These are phyloP conservation scores for Ceratitis capitata DNA, from an alignment of 1,140 invertebrate species.

Conservation along the genomic window DNA sequence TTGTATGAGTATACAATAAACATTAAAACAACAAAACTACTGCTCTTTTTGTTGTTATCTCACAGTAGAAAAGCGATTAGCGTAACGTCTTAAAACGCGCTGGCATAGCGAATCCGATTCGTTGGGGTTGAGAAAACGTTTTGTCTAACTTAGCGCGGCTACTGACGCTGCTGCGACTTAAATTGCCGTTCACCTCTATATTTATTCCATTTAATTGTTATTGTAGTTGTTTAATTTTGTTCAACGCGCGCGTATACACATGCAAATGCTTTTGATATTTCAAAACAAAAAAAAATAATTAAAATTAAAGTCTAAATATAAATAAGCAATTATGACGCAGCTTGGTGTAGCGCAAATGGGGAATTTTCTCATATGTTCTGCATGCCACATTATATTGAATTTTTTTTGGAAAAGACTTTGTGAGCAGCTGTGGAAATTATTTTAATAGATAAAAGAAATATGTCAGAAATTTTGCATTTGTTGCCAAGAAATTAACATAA, in stretches of 20 bases:
- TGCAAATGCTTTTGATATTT: no score
- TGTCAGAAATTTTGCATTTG: neutral
- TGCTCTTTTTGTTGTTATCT: no score
- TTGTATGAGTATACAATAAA: neutral
- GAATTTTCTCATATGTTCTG: slow-evolving; percentile 1
- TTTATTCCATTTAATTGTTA: neutral
- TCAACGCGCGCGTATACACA: no score
- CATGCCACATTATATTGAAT: neutral
- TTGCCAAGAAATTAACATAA: neutral
- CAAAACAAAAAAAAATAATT: neutral
- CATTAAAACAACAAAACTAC: neutral
- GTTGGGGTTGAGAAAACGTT: neutral
- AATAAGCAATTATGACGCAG: slow-evolving; percentile 25
- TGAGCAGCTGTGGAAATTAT: neutral
- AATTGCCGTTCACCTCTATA: neutral
- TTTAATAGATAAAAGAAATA: neutral
- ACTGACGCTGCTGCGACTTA: neutral
- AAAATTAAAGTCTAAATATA: neutral
- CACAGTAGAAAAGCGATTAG: neutral
- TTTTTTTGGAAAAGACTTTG: neutral
- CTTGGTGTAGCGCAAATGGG: neutral
- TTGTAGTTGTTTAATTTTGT: neutral
- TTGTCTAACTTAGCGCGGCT: neutral
- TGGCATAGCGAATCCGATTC: slow-evolving; percentile 6
- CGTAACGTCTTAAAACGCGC: neutral